Conservation (phyloP, 2,797 vertebrate species). For the Xiphorhynchus erythropygius region DNA sequence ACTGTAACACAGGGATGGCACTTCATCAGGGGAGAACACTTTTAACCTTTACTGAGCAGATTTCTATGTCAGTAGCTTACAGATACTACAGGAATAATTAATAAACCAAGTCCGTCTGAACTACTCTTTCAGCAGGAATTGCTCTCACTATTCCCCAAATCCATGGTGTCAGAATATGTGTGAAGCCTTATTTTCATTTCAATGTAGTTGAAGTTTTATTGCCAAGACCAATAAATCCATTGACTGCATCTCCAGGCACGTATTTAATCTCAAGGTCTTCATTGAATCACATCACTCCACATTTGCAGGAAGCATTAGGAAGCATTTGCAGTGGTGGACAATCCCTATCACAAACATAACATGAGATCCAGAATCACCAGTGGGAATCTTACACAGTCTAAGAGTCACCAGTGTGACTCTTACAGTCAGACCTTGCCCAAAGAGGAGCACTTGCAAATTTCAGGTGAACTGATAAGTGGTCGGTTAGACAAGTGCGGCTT, state of each 20-base stretch:
- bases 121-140: neutral
- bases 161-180: neutral
- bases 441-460: neutral
- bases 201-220: neutral
- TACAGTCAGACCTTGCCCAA: neutral
- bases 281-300: neutral
- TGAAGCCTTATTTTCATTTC: neutral
- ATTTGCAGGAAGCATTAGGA: neutral
- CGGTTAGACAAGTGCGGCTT: fast-evolving
- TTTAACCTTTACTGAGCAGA: neutral
- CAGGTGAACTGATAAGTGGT: neutral
- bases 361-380: neutral
- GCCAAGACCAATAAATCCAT: neutral
- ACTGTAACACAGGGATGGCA: neutral
- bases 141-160: neutral
- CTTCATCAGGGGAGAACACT: neutral
- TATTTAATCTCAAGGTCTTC: neutral
- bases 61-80: neutral
- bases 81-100: neutral
- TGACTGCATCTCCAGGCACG: fast-evolving
- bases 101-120: neutral
- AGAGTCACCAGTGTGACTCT: neutral
- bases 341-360: neutral
- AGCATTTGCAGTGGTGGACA: neutral
- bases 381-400: no score